phyloP scores from a whole-genome alignment of 1,140 invertebrate genomes.

The Uloborus diversus region DNA sequence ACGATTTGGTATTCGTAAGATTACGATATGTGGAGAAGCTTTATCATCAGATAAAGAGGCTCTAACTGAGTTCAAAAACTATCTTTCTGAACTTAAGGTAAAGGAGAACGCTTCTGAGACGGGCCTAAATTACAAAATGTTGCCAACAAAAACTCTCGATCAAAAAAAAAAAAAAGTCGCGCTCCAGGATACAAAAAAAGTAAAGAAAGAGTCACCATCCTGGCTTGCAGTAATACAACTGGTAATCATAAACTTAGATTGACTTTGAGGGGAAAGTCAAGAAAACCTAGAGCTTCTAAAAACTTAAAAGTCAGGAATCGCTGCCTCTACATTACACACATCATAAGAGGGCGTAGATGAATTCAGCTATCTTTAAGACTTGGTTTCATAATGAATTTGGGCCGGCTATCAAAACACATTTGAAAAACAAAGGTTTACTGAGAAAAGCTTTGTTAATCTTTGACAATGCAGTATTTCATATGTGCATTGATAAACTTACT shows the following conservation, averaged over 20 bases:
- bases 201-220: slow-evolving; percentile 1
- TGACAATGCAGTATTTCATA: neutral
- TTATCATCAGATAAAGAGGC: neutral
- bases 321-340: slow-evolving; percentile 7
- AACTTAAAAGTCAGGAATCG: slow-evolving; percentile 2
- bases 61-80: neutral
- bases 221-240: slow-evolving; percentile 3
- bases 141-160: neutral
- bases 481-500: neutral
- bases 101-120: neutral
- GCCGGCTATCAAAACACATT: neutral
- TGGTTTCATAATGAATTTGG: slow-evolving; percentile 1
- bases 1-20: neutral
- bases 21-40: neutral
- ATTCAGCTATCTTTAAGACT: neutral
- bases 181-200: neutral
- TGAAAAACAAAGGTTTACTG: slow-evolving; percentile 11
- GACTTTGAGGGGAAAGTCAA: neutral
- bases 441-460: slow-evolving; percentile 10
- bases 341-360: slow-evolving; percentile 3
- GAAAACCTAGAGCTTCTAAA: neutral
- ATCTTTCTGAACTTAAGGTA: neutral
- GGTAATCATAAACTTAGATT: neutral
- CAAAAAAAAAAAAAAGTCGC: neutral
- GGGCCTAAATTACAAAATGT: neutral